phyloP scores from a whole-genome alignment of 2,888 invertebrate species.

The Clivina fossor region DNA sequence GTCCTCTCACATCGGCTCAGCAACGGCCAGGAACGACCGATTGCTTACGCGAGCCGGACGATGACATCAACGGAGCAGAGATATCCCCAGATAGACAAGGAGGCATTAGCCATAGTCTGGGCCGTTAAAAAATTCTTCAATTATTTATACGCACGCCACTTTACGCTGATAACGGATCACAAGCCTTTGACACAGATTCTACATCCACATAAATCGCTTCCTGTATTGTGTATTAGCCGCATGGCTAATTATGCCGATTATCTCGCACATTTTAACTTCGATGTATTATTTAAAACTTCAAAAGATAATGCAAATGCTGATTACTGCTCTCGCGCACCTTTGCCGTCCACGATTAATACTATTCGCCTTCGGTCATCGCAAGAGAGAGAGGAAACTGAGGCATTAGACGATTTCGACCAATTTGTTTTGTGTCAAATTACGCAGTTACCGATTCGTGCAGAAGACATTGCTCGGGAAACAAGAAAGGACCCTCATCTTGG shows the following conservation, averaged over 20 bases:
- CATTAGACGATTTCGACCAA: slow-evolving; percentile 22
- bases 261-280: slow-evolving; percentile 30
- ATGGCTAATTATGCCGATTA: slow-evolving; percentile 36
- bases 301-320: slow-evolving; percentile 34
- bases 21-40: slow-evolving; percentile 12
- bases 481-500: slow-evolving; percentile 18
- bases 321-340: slow-evolving; percentile 19
- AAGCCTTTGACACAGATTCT: slow-evolving; percentile 38
- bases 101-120: slow-evolving; percentile 34
- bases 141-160: slow-evolving; percentile 36
- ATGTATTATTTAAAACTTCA: slow-evolving; percentile 19
- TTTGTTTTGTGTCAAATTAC: slow-evolving; percentile 5
- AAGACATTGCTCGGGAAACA: slow-evolving; percentile 14
- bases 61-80: slow-evolving; percentile 32
- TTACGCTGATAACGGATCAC: slow-evolving; percentile 36
- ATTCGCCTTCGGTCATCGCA: neutral
- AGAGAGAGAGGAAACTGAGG: slow-evolving; percentile 19
- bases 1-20: slow-evolving; percentile 33
- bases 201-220: slow-evolving; percentile 36
- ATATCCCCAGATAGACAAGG: slow-evolving; percentile 38
- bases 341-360: slow-evolving; percentile 18
- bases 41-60: slow-evolving; percentile 34
- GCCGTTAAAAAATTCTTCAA: slow-evolving; percentile 32
- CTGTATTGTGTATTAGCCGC: slow-evolving; percentile 37
- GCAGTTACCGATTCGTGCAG: slow-evolving; percentile 24